Evolutionary conservation across 2,113 vertebrate species (phyloP).

Genomic region (Paramormyrops kingsleyae): DNA sequence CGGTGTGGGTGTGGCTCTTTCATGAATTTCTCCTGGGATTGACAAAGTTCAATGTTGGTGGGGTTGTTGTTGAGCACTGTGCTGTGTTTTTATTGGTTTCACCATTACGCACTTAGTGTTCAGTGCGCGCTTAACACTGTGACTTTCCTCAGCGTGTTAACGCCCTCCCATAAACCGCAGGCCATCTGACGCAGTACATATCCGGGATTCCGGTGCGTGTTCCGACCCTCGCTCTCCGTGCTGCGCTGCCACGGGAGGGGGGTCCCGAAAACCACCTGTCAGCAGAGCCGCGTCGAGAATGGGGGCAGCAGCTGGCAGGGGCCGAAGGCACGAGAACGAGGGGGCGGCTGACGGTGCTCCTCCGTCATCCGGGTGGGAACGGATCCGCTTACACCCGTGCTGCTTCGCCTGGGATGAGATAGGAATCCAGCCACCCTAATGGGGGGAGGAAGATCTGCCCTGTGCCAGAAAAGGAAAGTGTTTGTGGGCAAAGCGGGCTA

Average conservation of each 20-base stretch:
- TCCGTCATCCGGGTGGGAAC: background rate
- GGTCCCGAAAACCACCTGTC: conserved; percentile 61
- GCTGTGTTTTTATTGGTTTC: background rate
- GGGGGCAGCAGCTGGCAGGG: conserved; percentile 62
- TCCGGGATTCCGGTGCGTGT: background rate
- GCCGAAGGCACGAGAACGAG: conserved; percentile 70
- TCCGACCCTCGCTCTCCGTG: background rate
- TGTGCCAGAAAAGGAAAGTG: background rate
- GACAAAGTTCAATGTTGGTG: background rate
- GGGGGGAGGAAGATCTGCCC: background rate
- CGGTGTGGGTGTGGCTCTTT: background rate
- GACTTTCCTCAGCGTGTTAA: background rate
- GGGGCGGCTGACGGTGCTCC: conserved; percentile 47
- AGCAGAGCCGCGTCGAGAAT: conserved; percentile 40
- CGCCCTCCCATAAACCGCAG: background rate
- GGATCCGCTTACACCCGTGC: background rate
- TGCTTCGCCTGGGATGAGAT: background rate
- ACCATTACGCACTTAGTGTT: background rate
- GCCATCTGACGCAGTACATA: background rate
- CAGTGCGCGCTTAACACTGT: background rate
- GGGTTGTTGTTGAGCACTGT: background rate
- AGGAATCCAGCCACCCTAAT: no score
- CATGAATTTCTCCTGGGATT: background rate
- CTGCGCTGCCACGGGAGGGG: background rate
- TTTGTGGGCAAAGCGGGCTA: background rate